Evolutionary conservation across 2,113 vertebrate species (phyloP).

Genomic region (Nycticebus coucang): DNA sequence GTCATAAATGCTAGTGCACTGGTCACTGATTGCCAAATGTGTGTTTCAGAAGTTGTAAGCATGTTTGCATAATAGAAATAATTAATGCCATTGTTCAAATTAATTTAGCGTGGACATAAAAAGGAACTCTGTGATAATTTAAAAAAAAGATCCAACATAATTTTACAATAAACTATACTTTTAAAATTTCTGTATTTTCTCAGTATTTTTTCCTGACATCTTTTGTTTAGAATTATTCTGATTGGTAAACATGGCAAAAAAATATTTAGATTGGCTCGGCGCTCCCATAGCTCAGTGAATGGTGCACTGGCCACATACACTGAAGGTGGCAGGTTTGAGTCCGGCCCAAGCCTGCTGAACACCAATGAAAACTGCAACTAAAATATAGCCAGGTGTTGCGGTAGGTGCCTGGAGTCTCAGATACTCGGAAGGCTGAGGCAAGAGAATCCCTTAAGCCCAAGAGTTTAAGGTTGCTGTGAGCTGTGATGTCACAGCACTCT

Average conservation of each 20-base stretch:
- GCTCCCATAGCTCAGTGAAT: no score
- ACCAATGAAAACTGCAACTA: no score
- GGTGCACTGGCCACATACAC: no score
- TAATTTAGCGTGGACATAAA: neutral
- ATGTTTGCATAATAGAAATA: neutral
- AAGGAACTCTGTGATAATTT: neutral
- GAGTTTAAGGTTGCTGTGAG: no score
- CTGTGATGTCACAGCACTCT: no score
- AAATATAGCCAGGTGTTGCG: no score
- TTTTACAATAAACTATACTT: constrained; percentile 17
- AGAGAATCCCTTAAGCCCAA: no score
- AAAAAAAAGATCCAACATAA: neutral
- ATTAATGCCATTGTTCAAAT: neutral
- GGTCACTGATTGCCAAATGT: neutral
- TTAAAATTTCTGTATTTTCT: neutral
- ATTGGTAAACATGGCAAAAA: neutral
- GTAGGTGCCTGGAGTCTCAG: no score
- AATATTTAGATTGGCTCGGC: neutral
- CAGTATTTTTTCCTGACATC: neutral
- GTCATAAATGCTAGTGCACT: neutral
- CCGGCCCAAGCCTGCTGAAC: no score
- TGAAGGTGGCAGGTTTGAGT: no score
- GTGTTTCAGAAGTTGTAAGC: neutral
- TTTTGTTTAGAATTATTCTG: neutral
- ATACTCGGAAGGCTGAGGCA: no score